Evolutionary conservation across 64 coral and sea anemone genomes (phyloP), one percentile per base, ranked within the genome.

Genomic region (Catalaphyllia jardinei): DNA sequence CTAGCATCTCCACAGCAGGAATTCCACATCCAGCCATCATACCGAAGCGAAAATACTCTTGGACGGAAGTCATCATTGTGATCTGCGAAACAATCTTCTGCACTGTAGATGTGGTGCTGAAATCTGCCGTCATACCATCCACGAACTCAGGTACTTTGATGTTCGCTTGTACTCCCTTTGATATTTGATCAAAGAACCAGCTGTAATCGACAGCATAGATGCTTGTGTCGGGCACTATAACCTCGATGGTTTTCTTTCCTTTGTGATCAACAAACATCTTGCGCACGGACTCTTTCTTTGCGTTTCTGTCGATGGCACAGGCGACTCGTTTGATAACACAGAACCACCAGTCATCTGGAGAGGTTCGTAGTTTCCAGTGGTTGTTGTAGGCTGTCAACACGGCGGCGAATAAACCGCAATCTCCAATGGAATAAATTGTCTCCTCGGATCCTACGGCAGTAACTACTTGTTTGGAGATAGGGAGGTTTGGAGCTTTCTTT

Each of bases 281-380:
- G 19, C 94, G 90, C 0, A 96, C 94, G 19, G 77, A 62, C 13
- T 51, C 19, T 25, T 92, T 89, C 52, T 73, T 79, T 0, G 90
- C 86, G 73, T 96, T 92, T 10, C 35, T 27, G 57, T 96, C 90
- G 13, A 96, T 87, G 11, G 94, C 87, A 3, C 31, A 54, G 22
- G 94, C 90, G 15, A 93, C 87, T 80, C 82, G 61, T 39, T 77
- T 75, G 27, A 80, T 86, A 3, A 96, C 87, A 75, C 90, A 92
- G 35, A 87, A 96, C 94, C 94, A 96, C 94, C 94, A 96, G 27
- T 96, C 94, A 50, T 96, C 94, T 10, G 94, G 87, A 20, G 94
- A 96, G 7, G 91, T 96, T 90, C 94, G 49, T 1, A 96, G 74
- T 30, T 75, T 96, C 39, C 72, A 96, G 86, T 96, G 94, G 19